These are phyloP conservation scores for Plodia interpunctella DNA, from an alignment of 1,140 invertebrate genomes.

Conservation along the genomic window DNA sequence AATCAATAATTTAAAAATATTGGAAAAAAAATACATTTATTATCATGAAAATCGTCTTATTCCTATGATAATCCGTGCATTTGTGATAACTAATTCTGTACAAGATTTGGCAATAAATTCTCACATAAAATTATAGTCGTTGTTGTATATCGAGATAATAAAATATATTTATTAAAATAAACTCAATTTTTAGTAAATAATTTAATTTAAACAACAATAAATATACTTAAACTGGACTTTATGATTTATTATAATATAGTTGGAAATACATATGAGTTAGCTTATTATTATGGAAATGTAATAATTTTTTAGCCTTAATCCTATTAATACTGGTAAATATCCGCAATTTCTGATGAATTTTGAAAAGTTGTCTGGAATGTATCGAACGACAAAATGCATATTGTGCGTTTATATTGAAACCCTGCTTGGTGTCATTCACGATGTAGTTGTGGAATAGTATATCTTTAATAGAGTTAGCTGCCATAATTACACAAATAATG, in stretches of 20 bases:
- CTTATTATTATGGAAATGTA: slow-evolving; percentile 23
- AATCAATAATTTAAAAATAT: too few species aligned
- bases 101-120: slow-evolving; percentile 26
- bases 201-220: slow-evolving; percentile 8
- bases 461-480: background rate
- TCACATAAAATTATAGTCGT: slow-evolving; percentile 16
- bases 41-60: too few species aligned
- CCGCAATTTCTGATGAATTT: background rate
- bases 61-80: slow-evolving; percentile 1
- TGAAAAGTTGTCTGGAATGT: slow-evolving; percentile 16
- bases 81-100: slow-evolving; percentile 17
- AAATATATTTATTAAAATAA: slow-evolving; percentile 13
- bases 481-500: background rate
- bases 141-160: slow-evolving; percentile 21
- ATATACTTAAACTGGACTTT: slow-evolving; percentile 26
- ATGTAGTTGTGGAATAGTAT: background rate
- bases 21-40: too few species aligned
- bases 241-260: slow-evolving; percentile 17
- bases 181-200: background rate
- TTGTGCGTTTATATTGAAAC: slow-evolving; percentile 44
- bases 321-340: slow-evolving; percentile 18
- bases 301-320: slow-evolving; percentile 23
- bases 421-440: slow-evolving; percentile 28
- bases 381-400: slow-evolving; percentile 25
- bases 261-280: slow-evolving; percentile 16